phyloP scores from a whole-genome alignment of 2,888 invertebrate species.

The Melangyna quadrimaculata region DNA sequence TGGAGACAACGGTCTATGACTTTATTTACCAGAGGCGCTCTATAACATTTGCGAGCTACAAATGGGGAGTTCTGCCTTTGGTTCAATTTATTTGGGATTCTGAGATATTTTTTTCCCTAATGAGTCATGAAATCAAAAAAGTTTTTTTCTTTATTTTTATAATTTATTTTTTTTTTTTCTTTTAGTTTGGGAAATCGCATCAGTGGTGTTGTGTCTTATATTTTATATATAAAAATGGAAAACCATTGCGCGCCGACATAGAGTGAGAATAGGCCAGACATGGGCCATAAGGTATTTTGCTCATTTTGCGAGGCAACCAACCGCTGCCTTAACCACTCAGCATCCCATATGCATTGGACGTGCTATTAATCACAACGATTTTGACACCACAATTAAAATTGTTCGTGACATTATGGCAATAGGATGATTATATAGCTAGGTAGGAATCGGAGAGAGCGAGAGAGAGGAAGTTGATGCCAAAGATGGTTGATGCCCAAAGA shows the following conservation, averaged over 20 bases:
- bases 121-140: conserved; percentile 71
- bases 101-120: conserved; percentile 58
- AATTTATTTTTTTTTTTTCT: background rate
- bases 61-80: conserved; percentile 40
- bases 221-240: too few species aligned
- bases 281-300: conserved; percentile 66
- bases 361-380: conserved; percentile 68
- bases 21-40: conserved; percentile 58
- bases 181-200: conserved; percentile 30
- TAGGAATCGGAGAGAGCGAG: too few species aligned
- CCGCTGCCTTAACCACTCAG: conserved; percentile 36
- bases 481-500: conserved; percentile 21
- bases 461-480: conserved; percentile 31
- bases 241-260: conserved; percentile 3
- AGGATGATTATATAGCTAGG: background rate
- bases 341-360: conserved; percentile 54
- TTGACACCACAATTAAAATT: conserved; percentile 71
- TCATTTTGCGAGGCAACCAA: conserved; percentile 57
- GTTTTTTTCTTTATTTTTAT: background rate
- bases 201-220: conserved; percentile 16
- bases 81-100: conserved; percentile 68
- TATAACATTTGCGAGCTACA: conserved; percentile 28
- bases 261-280: conserved; percentile 59
- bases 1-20: conserved; percentile 63
- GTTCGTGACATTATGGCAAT: conserved; percentile 67